Conservation (phyloP, 2,888 invertebrate genomes). For the Dynastes grantii region DNA sequence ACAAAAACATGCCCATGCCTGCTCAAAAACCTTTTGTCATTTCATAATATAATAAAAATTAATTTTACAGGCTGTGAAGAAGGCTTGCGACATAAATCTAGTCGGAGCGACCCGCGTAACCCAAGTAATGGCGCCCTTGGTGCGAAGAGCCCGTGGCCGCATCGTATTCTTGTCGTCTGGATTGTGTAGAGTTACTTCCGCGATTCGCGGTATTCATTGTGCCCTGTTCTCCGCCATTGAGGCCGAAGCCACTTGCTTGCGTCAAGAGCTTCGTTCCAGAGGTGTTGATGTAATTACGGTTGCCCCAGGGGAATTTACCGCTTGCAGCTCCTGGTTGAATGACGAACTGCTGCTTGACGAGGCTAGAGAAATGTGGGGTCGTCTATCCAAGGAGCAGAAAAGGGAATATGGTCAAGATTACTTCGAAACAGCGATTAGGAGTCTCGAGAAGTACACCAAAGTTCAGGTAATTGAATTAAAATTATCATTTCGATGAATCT, state of each 20-base stretch:
- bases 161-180: constrained; percentile 87
- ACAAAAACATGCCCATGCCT: no score
- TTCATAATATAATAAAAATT: constrained; percentile 6
- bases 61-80: constrained; percentile 65
- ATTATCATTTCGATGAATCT: neutral
- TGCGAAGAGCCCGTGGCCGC: constrained; percentile 85
- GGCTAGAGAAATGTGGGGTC: constrained; percentile 88
- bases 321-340: constrained; percentile 85
- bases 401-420: constrained; percentile 87
- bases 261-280: constrained; percentile 85
- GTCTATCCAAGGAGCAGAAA: constrained; percentile 83
- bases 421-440: constrained; percentile 85
- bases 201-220: constrained; percentile 87
- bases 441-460: constrained; percentile 85
- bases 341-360: constrained; percentile 73
- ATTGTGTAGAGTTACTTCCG: constrained; percentile 84
- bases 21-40: neutral
- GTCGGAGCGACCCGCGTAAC: constrained; percentile 77
- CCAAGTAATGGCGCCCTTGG: constrained; percentile 85
- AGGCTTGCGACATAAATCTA: constrained; percentile 84
- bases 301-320: constrained; percentile 88
- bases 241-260: constrained; percentile 84
- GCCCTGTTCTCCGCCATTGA: constrained; percentile 86
- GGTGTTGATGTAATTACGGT: constrained; percentile 89
- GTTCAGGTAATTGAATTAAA: constrained; percentile 72